Base-by-base conservation (phyloP, 2,888 invertebrate genomes). In the Venusia cambrica region DNA sequence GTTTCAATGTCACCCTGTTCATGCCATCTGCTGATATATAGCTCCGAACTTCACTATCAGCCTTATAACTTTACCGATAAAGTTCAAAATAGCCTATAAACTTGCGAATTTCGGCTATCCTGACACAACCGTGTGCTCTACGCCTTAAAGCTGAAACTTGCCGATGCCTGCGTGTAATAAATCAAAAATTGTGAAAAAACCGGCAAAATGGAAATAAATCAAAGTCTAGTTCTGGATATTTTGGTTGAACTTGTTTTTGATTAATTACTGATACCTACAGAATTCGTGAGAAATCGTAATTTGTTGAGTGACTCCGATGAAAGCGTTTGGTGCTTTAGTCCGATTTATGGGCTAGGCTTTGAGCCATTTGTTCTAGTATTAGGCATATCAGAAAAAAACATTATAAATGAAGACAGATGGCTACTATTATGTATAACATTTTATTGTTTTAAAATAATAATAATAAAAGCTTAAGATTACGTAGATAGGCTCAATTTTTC, bases 151-250 rank as follows among this genome's bases (percentile, higher is more conserved):
- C 29, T 20, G 18, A 36, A 29, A 19, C 2, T 29, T 5, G 10
- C n/a, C 4, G 4, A 14, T 22, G 34, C 36, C 31, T 39, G 17
- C 13, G 12, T n/a, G 11, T 19, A 24, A 47, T 47, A 47, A 47
- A 43, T 47, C 47, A 38, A 10, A 21, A 42, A 40, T 40, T 29
- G 37, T 26, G 40, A 29, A 41, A 46, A 30, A 31, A 39, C 35
- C 21, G 33, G 27, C 1, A 20, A 20, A 13, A 33, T 27, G 26
- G 19, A 24, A 15, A 35, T 47, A 38, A 40, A 42, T 46, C 46
- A 41, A 32, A 32, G 39, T 20, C 30, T 30, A 31, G 19, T 29
- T 36, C 27, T 29, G 26, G 27, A 21, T 13, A 13, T 7, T 24
- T 32, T 39, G 33, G 20, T 13, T 26, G 21, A 35, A 38, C 20